phyloP scores from a whole-genome alignment of 2,113 vertebrate genomes.

The human (Homo sapiens) region DNA sequence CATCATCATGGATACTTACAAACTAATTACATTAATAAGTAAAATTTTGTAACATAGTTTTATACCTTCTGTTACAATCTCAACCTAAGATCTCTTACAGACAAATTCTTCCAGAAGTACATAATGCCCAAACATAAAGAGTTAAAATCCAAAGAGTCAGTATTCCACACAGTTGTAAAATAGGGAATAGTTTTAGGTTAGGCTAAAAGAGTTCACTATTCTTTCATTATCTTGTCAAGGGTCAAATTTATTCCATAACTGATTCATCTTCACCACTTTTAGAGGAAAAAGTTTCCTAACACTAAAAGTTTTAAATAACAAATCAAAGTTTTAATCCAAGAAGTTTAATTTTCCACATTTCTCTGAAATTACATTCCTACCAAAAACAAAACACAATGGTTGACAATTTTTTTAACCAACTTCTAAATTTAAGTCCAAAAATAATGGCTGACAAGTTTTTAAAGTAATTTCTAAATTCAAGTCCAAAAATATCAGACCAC shows the following conservation, averaged over 20 bases:
- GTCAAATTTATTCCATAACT: background rate
- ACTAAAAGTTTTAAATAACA: background rate
- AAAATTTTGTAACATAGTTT: background rate
- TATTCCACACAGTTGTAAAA: background rate
- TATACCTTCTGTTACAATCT: background rate
- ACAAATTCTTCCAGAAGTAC: background rate
- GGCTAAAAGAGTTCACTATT: background rate
- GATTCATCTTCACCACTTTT: background rate
- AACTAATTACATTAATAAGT: background rate
- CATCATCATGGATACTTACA: background rate
- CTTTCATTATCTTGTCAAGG: background rate
- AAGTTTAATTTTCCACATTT: background rate
- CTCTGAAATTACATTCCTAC: background rate
- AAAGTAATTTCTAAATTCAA: background rate
- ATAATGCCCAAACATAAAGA: background rate
- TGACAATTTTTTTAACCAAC: background rate
- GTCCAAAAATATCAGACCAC: background rate
- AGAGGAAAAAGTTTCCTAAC: background rate
- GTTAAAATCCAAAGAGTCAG: background rate
- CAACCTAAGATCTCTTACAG: background rate
- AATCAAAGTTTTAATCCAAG: background rate
- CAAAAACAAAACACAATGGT: background rate
- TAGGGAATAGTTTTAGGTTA: background rate
- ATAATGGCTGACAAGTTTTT: background rate
- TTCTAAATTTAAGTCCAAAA: background rate